Evolutionary conservation across 2,797 vertebrate genomes (phyloP).

Genomic region (Anguilla anguilla): DNA sequence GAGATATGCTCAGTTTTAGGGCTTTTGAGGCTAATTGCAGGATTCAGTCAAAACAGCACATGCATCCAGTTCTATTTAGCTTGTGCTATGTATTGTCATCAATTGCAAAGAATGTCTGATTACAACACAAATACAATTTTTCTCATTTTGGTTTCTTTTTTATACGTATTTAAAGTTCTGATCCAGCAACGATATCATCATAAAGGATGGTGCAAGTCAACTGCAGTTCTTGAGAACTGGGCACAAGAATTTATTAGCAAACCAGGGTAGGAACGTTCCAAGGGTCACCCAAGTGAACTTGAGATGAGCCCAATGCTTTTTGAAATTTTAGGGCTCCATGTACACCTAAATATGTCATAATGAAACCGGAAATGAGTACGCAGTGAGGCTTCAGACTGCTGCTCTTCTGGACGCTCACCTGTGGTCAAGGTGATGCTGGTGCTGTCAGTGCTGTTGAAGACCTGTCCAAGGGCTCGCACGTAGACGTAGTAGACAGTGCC

Average conservation of each 20-base stretch:
- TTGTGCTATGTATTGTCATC: not conserved
- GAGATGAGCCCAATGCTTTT: not conserved
- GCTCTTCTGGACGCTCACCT: conserved; percentile 57
- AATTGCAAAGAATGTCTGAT: not conserved
- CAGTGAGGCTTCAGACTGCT: not conserved
- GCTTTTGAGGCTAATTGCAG: not conserved
- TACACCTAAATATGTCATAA: not conserved
- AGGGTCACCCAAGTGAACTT: not conserved
- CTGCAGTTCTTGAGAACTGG: no score
- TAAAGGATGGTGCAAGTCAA: not conserved
- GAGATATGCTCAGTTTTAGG: not conserved
- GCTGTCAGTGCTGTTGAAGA: conserved; percentile 62
- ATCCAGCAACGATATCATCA: not conserved
- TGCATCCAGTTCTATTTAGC: not conserved
- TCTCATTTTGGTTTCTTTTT: not conserved
- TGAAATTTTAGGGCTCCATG: not conserved
- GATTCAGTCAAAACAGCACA: not conserved
- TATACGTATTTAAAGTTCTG: not conserved
- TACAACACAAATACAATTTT: not conserved
- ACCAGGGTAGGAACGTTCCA: no score
- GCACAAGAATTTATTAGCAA: no score
- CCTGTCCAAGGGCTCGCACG: conserved; percentile 62
- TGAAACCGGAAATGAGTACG: not conserved
- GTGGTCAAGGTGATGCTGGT: conserved; percentile 52
- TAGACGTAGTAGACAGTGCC: conserved; percentile 63